Base-by-base conservation (phyloP, 1,140 invertebrate species). In the Chlorops oryzae region DNA sequence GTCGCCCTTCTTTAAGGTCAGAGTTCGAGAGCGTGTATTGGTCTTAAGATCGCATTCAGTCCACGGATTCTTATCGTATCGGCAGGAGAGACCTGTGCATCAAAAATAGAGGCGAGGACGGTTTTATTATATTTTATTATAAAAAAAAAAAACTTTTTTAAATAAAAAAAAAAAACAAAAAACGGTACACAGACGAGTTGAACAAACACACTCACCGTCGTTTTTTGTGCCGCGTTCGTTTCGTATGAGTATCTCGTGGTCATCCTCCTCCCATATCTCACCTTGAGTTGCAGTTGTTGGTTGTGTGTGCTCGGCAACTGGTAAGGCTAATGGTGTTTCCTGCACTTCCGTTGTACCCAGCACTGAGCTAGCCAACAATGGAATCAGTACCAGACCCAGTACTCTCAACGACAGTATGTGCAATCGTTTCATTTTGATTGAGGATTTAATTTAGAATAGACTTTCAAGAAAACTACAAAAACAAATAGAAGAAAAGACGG, bases 1-100 rank as follows among this genome's bases (percentile, higher is more conserved):
- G 64, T 89, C 85, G 22, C 88, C 87, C 66, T 88, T 89, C 73
- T 91, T 91, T 56, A 92, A 76, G 28, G 82, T 90, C 52, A 92
- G 75, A 23, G 84, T 88, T 54, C 89, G 78, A 15, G 85, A 84
- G 56, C 88, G 79, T 56, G 81, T 81, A 68, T 92, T 91, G 37
- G 83, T 85, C 65, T 86, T 87, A 24, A 81, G 63, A 65, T 92
- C 88, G 69, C 90, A 92, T 60, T 90, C 87, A 51, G 85, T 84
- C 90, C 90, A 92, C 45, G 85, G 76, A 55, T 87, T 84, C 63
- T 92, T 88, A 50, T 77, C 77, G 72, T 92, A 92, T 67, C 87
- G 83, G 68, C 90, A 92, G 32, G 81, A 73, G 12, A 68, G 54
- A 5, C 65, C 66, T 70, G 32, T 18, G 47, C 57, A 42, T 17